Evolutionary conservation across 2,888 invertebrate genomes (phyloP), one percentile per base, ranked within the genome.

Genomic region (Acronicta psi): DNA sequence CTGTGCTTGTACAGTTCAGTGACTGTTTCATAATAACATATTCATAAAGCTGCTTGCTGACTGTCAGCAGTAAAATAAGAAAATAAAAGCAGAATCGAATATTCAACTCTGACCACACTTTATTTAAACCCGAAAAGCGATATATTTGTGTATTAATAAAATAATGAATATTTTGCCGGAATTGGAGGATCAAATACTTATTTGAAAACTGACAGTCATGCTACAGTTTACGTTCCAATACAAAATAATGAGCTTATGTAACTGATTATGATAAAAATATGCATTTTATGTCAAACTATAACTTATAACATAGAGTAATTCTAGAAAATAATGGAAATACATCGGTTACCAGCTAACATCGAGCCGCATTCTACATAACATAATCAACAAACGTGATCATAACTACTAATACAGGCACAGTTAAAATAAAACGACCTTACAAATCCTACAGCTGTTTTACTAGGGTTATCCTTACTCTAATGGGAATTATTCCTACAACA

Each of bases 401-500:
- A 64, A 61, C 58, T 56, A 69, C 59, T 56, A 61, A 59, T 69
- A 76, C 77, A 77, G 75, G 83, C 82, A 79, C 79, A 77, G 81
- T 69, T 60, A 69, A 87, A 85, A 83, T 75, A 83, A 85, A 82
- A 78, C 67, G 77, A 79, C 77, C 80, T 84, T 85, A 85, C 60
- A 77, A 77, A 81, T 74, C 77, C 84, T 88, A 88, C 77, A 86
- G 83, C 83, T 82, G 84, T 86, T 87, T 67, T 84, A 88, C 84
- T 86, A 82, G 83, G 82, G 80, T 90, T 90, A 90, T 84, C 72
- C 90, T 91, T 91, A 91, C 43, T 37, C 88, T 90, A 89, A 71
- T 80, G 88, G 90, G 88, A 91, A 90, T 89, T 90, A 91, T 87
- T 86, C 81, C 91, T 91, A 91, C 87, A 91, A 89, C 87, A 89